A percentile compares a stretch with the other conserved stretches of the same genome.
phyloP scores from a whole-genome alignment of 2,888 invertebrate genomes.

The Lymantria dispar region DNA sequence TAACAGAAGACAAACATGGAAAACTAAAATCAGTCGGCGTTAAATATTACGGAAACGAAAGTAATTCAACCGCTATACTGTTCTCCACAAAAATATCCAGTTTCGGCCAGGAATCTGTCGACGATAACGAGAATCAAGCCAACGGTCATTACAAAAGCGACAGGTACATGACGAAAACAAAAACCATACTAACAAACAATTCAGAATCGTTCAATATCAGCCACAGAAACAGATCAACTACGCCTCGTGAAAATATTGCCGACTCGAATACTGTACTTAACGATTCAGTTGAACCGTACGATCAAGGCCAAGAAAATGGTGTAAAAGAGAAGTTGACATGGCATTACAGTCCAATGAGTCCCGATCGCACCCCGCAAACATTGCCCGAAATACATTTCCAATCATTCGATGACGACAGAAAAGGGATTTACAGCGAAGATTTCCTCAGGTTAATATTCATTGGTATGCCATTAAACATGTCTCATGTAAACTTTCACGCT shows the following conservation, averaged over 20 bases:
- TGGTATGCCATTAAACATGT: conserved; percentile 48
- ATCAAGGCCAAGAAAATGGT: conserved; percentile 38
- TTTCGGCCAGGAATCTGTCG: conserved; percentile 75
- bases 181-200: conserved; percentile 66
- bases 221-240: conserved; percentile 69
- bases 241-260: conserved; percentile 67
- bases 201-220: conserved; percentile 70
- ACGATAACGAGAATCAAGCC: conserved; percentile 50
- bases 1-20: conserved; percentile 64
- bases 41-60: conserved; percentile 67
- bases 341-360: conserved; percentile 72
- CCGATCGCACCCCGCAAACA: conserved; percentile 56
- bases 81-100: conserved; percentile 80
- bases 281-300: conserved; percentile 44
- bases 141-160: conserved; percentile 70
- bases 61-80: conserved; percentile 67
- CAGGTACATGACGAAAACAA: conserved; percentile 72
- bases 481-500: conserved; percentile 42
- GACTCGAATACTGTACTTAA: conserved; percentile 57
- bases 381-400: conserved; percentile 76
- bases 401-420: conserved; percentile 76
- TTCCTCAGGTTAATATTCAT: conserved; percentile 78
- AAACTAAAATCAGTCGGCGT: conserved; percentile 64
- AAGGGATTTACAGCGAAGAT: conserved; percentile 69
- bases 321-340: conserved; percentile 67